Evolutionary conservation across 2,888 invertebrate genomes (phyloP), one percentile per base, ranked within the genome.

Genomic region (Hermodice carunculata): DNA sequence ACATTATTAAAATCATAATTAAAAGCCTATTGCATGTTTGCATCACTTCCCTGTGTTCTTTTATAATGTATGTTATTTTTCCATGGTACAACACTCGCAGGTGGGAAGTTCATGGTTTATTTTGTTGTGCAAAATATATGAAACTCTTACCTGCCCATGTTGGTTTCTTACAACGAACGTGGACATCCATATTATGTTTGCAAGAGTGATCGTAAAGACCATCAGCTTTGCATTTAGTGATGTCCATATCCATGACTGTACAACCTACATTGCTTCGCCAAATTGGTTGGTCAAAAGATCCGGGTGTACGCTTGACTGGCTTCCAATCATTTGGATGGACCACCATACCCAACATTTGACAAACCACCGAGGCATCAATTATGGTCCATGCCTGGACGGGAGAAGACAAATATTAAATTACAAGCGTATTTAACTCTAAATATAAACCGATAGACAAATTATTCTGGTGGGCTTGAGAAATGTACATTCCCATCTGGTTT

Each of bases 281-380:
- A 69, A 87, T 84, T 1, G 84, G 81, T 57, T 79, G 69, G 85
- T 93, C 93, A n/a, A n/a, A n/a, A n/a, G n/a, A n/a, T 0, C 93
- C 94, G 3, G 93, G 92, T 37, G 28, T 4, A 88, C 89, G 0
- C 26, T 92, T 89, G 81, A 94, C 93, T 75, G 96, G 87, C 70
- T 91, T 91, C 95, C 97, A 96, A 85, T 96, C 94, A 73, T 93
- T 91, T 0, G 96, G 96, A 85, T 98, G 96, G 19, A 97, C 89
- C 0, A 94, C 94, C 67, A 95, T 89, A 0, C 98, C 98, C 69
- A 99, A 87, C 86, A 98, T 98, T 85, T 97, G 94, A 80, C 99
- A 99, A 0, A 94, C 96, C 52, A 98, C 87, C 0, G 96, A 94
- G 0, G 99, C 96, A 81, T 95, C 93, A 46, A 91, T 89, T 24